Conservation (phyloP, 2,888 invertebrate genomes). For the Hofmannophila pseudospretella region DNA sequence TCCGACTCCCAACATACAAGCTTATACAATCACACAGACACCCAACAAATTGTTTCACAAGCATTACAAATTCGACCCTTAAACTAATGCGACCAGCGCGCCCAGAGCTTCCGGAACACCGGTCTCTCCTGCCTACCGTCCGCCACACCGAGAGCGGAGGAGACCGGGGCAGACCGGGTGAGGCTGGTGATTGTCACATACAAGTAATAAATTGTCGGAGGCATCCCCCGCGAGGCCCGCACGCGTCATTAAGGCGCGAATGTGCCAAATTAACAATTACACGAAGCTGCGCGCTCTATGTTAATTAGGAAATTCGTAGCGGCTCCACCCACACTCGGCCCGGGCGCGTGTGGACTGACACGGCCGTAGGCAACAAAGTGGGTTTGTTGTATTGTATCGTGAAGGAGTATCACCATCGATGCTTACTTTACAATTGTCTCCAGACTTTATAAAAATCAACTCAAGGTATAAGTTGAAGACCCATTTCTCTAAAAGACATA, state of each 20-base stretch:
- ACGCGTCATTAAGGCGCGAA: slow-evolving; percentile 68
- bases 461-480: too few relatives aligned
- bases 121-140: not conserved
- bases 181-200: slow-evolving; percentile 48
- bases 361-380: too few relatives aligned
- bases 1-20: slow-evolving; percentile 16
- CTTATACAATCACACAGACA: slow-evolving; percentile 17
- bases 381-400: too few relatives aligned
- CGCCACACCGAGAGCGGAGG: not conserved
- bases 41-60: slow-evolving; percentile 58
- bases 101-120: slow-evolving; percentile 12
- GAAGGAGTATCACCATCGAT: too few relatives aligned
- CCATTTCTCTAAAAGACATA: too few relatives aligned
- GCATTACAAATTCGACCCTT: slow-evolving; percentile 54
- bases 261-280: slow-evolving; percentile 74
- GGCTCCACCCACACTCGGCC: too few relatives aligned
- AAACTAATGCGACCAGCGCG: slow-evolving; percentile 46
- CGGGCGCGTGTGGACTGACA: too few relatives aligned
- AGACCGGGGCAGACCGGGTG: slow-evolving; percentile 21
- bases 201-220: slow-evolving; percentile 51
- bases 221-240: slow-evolving; percentile 30
- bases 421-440: too few relatives aligned
- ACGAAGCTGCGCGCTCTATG: slow-evolving; percentile 51
- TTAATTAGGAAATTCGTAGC: slow-evolving; percentile 66
- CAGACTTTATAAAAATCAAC: too few relatives aligned